A percentile compares a stretch with the other conserved stretches of the same genome.
Evolutionary conservation across 2,797 vertebrate genomes (phyloP).

Genomic region (Anguilla anguilla): DNA sequence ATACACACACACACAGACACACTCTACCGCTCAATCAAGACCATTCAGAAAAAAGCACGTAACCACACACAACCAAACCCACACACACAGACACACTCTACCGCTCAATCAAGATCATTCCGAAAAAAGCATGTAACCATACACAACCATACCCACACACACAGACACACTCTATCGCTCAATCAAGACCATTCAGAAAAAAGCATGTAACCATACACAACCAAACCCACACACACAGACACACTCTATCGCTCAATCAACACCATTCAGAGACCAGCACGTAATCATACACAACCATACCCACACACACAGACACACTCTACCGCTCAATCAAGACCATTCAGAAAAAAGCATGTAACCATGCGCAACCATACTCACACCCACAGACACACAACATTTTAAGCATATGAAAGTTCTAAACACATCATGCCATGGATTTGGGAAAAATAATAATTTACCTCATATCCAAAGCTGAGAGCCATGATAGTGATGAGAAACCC

Average conservation of each 20-base stretch:
- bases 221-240: no score
- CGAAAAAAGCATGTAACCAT: no score
- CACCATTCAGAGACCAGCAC: no score
- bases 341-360: background rate
- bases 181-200: no score
- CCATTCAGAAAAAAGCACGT: no score
- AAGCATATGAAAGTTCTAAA: background rate
- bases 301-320: no score
- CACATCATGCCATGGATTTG: background rate
- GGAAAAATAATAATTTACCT: slow-evolving; percentile 17
- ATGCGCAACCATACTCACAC: background rate
- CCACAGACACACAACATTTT: background rate
- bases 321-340: no score
- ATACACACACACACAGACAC: background rate
- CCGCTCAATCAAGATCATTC: no score
- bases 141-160: background rate
- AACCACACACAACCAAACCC: background rate
- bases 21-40: no score
- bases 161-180: background rate
- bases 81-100: background rate
- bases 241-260: no score
- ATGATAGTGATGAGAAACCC: slow-evolving; percentile 92
- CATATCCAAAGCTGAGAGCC: slow-evolving; percentile 89
- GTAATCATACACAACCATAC: no score
- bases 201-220: no score